These are phyloP conservation scores for Bovichtus variegatus DNA, from an alignment of 2,797 vertebrate species.

Conservation along the genomic window DNA sequence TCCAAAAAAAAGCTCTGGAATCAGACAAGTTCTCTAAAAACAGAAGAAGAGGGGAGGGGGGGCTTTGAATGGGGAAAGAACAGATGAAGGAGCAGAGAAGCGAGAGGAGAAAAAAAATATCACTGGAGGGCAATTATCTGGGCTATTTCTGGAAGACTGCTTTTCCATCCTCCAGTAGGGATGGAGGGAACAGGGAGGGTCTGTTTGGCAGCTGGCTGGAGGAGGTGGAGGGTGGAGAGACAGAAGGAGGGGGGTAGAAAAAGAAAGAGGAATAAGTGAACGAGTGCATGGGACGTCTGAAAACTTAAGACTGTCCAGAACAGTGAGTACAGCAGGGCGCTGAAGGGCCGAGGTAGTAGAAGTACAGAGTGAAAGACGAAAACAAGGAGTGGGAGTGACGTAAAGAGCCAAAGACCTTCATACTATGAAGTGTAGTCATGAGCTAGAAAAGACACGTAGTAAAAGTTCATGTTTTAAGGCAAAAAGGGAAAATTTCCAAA, in stretches of 20 bases:
- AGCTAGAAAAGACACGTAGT: background rate
- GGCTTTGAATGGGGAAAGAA: constrained; percentile 42
- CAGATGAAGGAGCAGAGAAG: constrained; percentile 51
- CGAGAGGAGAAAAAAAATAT: constrained; percentile 51
- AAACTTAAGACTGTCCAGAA: constrained; percentile 36
- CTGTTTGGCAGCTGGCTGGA: constrained; percentile 75
- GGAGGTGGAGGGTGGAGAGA: constrained; percentile 48
- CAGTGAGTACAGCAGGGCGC: constrained; percentile 35
- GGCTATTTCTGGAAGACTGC: constrained; percentile 83
- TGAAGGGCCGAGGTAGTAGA: constrained; percentile 9
- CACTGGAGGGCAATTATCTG: constrained; percentile 81
- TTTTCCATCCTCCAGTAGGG: constrained; percentile 73
- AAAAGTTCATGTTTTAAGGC: background rate
- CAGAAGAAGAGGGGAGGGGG: background rate
- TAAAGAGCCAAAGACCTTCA: constrained; percentile 21
- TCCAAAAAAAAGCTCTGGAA: constrained; percentile 38
- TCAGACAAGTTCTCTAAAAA: constrained; percentile 38
- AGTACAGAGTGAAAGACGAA: background rate
- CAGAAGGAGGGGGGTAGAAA: constrained; percentile 9
- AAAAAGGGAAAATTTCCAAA: background rate
- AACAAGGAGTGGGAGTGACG: background rate
- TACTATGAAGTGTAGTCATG: background rate
- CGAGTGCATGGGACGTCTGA: constrained; percentile 48
- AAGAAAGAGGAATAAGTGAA: constrained; percentile 30
- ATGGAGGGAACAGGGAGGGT: constrained; percentile 75